Conservation (phyloP, 1,140 invertebrate species). For the Pseudomyrmex concolor region DNA sequence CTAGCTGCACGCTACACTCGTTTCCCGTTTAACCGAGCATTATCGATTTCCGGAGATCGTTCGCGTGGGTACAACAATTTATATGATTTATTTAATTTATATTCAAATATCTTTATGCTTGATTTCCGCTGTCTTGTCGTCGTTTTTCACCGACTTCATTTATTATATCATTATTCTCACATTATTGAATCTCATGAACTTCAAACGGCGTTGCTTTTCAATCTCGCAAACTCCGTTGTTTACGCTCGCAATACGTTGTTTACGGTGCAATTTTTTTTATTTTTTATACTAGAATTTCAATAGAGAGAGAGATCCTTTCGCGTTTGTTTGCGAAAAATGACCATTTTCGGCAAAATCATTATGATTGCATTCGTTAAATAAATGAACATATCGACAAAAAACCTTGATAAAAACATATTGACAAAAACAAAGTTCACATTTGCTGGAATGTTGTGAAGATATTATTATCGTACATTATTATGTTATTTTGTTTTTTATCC, state of each 20-base stretch:
- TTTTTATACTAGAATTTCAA: neutral
- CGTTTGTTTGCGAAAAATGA: slow-evolving; percentile 17
- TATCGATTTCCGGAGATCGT: neutral
- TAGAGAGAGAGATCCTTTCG: neutral
- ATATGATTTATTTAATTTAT: slow-evolving; percentile 11
- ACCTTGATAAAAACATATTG: neutral
- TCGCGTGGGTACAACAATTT: neutral
- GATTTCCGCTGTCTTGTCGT: neutral
- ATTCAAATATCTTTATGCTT: slow-evolving; percentile 22
- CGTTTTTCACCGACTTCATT: slow-evolving; percentile 38
- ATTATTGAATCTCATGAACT: slow-evolving; percentile 21
- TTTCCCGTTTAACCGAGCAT: slow-evolving; percentile 3
- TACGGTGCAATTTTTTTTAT: slow-evolving; percentile 7
- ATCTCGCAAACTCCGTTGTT: slow-evolving; percentile 32
- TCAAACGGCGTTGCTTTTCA: slow-evolving; percentile 28
- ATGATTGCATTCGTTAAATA: neutral
- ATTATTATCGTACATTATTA: no score
- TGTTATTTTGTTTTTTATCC: no score
- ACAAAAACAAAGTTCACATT: neutral
- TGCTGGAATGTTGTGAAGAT: no score
- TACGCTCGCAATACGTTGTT: slow-evolving; percentile 18
- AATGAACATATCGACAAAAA: slow-evolving; percentile 5
- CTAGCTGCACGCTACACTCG: neutral
- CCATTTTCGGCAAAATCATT: slow-evolving; percentile 1
- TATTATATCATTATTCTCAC: slow-evolving; percentile 21